Evolutionary conservation across 2,113 vertebrate species (phyloP).

Genomic region (Gallinago media): DNA sequence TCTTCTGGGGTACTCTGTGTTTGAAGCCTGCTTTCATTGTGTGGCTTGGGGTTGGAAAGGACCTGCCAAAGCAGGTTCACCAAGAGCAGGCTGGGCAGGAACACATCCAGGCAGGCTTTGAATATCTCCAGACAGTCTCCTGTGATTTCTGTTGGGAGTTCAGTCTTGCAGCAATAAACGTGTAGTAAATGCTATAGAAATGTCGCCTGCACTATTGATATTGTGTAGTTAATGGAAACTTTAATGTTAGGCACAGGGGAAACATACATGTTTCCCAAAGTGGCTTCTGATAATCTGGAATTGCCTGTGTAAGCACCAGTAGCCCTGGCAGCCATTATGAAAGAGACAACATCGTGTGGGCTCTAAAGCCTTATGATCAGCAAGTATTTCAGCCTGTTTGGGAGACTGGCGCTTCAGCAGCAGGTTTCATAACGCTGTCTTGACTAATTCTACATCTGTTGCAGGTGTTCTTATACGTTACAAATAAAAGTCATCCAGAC

Average conservation of each 20-base stretch:
- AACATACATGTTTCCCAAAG: fast-evolving
- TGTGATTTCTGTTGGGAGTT: background rate
- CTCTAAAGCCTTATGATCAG: fast-evolving
- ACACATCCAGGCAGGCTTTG: background rate
- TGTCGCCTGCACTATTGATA: background rate
- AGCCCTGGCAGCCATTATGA: background rate
- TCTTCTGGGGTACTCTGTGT: background rate
- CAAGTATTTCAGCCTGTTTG: background rate
- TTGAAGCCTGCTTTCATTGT: background rate
- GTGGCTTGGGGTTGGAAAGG: background rate
- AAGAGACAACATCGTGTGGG: fast-evolving
- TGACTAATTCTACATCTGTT: background rate
- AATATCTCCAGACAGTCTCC: background rate
- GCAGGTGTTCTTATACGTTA: background rate
- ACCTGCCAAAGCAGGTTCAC: background rate
- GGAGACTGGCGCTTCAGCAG: background rate
- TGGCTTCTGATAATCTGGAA: background rate
- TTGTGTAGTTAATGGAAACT: background rate
- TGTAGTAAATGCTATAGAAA: background rate
- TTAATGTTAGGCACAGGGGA: background rate
- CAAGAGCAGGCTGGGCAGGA: background rate
- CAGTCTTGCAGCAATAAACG: background rate
- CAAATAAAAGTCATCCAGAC: background rate
- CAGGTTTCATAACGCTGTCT: fast-evolving
- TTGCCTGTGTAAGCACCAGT: background rate